phyloP scores from a whole-genome alignment of 2,113 vertebrate genomes.

The Alethe castanea region DNA sequence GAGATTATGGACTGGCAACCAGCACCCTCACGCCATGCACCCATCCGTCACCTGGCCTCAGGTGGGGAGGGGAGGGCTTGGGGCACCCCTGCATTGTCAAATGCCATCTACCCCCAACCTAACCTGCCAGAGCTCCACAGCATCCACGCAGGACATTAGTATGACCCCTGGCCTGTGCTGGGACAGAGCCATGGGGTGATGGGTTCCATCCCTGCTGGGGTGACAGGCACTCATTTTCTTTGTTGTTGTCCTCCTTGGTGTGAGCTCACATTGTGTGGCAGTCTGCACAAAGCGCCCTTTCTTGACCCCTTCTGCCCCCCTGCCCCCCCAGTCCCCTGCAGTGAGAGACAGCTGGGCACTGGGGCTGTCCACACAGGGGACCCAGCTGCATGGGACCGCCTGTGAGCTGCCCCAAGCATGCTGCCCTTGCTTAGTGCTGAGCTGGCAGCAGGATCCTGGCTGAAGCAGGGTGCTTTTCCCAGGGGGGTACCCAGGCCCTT shows the following conservation, averaged over 20 bases:
- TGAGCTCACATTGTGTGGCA: conserved; percentile 17
- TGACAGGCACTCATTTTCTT: neutral
- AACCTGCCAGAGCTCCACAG: neutral
- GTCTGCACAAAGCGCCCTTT: conserved; percentile 7
- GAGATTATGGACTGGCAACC: neutral
- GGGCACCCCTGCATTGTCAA: neutral
- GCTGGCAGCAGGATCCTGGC: neutral
- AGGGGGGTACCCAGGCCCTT: fast-evolving
- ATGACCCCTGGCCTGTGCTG: fast-evolving
- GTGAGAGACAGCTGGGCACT: neutral
- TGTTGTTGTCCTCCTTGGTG: neutral
- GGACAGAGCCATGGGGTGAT: neutral
- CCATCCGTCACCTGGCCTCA: neutral
- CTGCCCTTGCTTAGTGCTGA: neutral
- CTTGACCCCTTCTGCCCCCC: neutral
- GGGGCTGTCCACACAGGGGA: neutral
- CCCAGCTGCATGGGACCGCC: neutral
- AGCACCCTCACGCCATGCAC: neutral
- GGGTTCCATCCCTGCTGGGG: neutral
- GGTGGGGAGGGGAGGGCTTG: neutral
- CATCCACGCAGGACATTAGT: fast-evolving
- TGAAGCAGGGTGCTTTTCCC: neutral
- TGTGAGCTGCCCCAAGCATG: neutral
- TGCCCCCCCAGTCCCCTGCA: neutral
- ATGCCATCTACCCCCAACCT: neutral